phyloP scores from a whole-genome alignment of 2,888 invertebrate genomes.

The Xestia c-nigrum region DNA sequence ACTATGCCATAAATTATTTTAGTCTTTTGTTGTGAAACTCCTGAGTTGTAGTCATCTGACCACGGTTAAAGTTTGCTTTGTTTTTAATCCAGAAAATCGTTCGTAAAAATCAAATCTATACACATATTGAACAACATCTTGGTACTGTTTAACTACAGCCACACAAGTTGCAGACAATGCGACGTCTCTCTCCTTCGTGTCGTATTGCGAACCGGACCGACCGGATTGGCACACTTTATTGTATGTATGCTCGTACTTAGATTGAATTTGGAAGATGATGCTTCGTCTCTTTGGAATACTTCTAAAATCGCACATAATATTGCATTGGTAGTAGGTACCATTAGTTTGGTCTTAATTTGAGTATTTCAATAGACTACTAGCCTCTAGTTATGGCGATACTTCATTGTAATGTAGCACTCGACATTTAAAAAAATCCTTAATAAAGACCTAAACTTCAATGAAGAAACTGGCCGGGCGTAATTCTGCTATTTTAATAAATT shows the following conservation, averaged over 20 bases:
- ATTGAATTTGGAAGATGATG: not conserved
- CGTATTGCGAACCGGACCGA: slow-evolving; percentile 67
- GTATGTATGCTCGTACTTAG: slow-evolving; percentile 6
- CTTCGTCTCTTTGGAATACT: not conserved
- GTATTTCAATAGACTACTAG: not conserved
- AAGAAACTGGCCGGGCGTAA: too few species aligned
- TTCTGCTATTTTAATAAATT: too few species aligned
- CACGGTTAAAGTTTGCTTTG: not conserved
- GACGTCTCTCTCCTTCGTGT: slow-evolving; percentile 51
- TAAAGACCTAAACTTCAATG: too few species aligned
- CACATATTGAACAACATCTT: slow-evolving; percentile 1
- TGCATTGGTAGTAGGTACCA: not conserved
- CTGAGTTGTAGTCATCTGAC: not conserved
- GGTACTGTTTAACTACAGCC: slow-evolving; percentile 4
- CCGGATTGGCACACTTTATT: slow-evolving; percentile 64
- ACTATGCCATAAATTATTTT: not conserved
- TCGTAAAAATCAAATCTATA: not conserved
- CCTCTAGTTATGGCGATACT: not conserved
- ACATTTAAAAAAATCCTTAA: too few species aligned
- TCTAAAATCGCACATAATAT: not conserved
- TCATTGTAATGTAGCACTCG: too few species aligned
- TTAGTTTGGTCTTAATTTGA: too few species aligned
- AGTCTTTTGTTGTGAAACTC: not conserved
- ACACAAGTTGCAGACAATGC: slow-evolving; percentile 63
- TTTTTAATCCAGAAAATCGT: not conserved